These are phyloP conservation scores for Amblyraja radiata DNA, from an alignment of 2,797 vertebrate genomes.

Conservation along the genomic window DNA sequence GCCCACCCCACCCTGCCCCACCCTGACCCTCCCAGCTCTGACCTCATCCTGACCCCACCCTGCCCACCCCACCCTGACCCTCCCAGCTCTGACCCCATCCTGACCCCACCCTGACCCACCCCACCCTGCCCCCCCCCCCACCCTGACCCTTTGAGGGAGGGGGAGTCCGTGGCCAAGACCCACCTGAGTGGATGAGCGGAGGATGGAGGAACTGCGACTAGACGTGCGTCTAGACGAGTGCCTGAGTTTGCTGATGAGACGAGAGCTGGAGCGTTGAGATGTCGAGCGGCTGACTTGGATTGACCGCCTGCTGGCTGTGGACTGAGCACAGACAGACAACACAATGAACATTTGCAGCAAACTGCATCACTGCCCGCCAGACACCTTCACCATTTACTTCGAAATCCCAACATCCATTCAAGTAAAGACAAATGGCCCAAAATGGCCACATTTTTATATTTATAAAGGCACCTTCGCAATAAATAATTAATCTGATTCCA, in stretches of 20 bases:
- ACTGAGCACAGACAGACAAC: background rate
- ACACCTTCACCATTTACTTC: background rate
- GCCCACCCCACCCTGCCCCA: too few relatives aligned
- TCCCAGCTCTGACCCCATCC: too few relatives aligned
- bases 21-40: too few relatives aligned
- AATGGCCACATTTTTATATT: too few relatives aligned
- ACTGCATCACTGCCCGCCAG: too few relatives aligned
- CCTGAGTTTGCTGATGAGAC: background rate
- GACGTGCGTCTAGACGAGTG: accelerated
- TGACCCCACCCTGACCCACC: too few relatives aligned
- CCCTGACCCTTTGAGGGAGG: too few relatives aligned
- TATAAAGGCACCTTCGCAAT: background rate
- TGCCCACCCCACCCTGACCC: too few relatives aligned
- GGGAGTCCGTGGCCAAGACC: too few relatives aligned
- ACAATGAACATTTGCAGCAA: background rate
- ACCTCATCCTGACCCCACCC: too few relatives aligned
- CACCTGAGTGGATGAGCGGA: background rate
- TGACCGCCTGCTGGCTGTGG: background rate
- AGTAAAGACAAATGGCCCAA: background rate
- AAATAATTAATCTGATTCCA: background rate
- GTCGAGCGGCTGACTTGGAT: accelerated
- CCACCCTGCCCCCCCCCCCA: too few relatives aligned
- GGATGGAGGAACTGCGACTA: background rate
- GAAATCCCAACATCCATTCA: too few relatives aligned
- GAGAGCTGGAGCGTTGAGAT: background rate